phyloP scores from a whole-genome alignment of 1,140 invertebrate species.

The Brachionus manjavacas region DNA sequence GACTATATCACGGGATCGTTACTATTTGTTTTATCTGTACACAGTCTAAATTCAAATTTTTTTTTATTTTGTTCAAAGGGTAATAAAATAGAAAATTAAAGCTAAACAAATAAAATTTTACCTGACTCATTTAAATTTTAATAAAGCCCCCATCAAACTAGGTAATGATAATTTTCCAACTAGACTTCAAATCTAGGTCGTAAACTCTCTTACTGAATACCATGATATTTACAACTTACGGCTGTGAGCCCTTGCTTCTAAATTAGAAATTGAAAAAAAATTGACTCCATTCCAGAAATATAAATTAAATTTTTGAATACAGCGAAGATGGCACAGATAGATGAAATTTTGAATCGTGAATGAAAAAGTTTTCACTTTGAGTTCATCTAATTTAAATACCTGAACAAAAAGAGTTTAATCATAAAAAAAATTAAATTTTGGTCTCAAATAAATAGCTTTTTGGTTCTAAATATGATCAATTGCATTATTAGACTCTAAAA shows the following conservation, averaged over 20 bases:
- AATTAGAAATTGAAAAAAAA: too few relatives aligned
- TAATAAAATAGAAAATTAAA: not conserved
- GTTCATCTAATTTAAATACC: too few relatives aligned
- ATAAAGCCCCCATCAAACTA: not conserved
- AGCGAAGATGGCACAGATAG: too few relatives aligned
- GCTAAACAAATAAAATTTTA: constrained; percentile 15
- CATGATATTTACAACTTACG: not conserved
- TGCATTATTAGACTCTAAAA: too few relatives aligned
- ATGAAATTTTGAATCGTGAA: too few relatives aligned
- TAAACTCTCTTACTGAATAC: not conserved
- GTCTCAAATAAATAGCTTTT: too few relatives aligned
- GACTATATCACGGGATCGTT: not conserved
- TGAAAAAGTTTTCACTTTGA: too few relatives aligned
- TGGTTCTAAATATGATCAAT: too few relatives aligned
- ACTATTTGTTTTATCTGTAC: constrained; percentile 10
- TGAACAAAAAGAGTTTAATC: too few relatives aligned
- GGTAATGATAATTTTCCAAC: not conserved
- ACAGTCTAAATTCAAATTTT: not conserved
- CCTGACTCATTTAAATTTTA: constrained; percentile 23
- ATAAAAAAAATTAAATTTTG: not conserved
- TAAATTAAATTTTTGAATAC: too few relatives aligned
- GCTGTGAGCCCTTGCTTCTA: too few relatives aligned
- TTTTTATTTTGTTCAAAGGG: not conserved
- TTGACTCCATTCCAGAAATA: too few relatives aligned
- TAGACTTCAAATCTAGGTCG: not conserved